A percentile compares a stretch with the other conserved stretches of the same genome.
Conservation (phyloP, 2,888 invertebrate species). For the Dastarcus helophoroides region DNA sequence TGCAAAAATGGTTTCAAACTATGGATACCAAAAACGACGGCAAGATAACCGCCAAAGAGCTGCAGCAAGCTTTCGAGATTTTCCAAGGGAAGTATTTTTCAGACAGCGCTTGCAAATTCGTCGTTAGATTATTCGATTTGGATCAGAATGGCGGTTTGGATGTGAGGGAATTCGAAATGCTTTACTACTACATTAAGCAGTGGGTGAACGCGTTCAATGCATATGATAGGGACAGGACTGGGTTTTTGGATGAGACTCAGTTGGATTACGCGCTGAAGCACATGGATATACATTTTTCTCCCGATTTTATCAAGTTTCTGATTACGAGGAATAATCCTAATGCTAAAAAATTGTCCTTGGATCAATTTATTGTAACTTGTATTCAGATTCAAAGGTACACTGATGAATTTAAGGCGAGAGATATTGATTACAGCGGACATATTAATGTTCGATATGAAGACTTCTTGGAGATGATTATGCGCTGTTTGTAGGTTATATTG, state of each 20-base stretch:
- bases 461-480: slow-evolving; percentile 28
- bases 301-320: slow-evolving; percentile 28
- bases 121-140: slow-evolving; percentile 31
- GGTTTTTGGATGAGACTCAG: slow-evolving; percentile 27
- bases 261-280: slow-evolving; percentile 26
- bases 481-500: no score
- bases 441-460: slow-evolving; percentile 32
- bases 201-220: slow-evolving; percentile 31
- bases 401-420: slow-evolving; percentile 31
- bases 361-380: slow-evolving; percentile 33
- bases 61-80: slow-evolving; percentile 29
- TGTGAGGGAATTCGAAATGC: slow-evolving; percentile 28
- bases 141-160: slow-evolving; percentile 31
- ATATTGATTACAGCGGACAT: slow-evolving; percentile 26
- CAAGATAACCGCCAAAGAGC: slow-evolving; percentile 27
- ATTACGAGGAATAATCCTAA: slow-evolving; percentile 25
- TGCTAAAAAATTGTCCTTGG: slow-evolving; percentile 27
- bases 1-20: slow-evolving; percentile 26
- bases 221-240: slow-evolving; percentile 25
- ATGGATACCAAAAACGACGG: slow-evolving; percentile 25
- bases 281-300: slow-evolving; percentile 28
- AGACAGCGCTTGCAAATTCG: slow-evolving; percentile 30
- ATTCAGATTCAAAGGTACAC: slow-evolving; percentile 34
- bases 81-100: slow-evolving; percentile 31
- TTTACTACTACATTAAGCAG: slow-evolving; percentile 30